Evolutionary conservation across 2,113 vertebrate genomes (phyloP), one percentile per base, ranked within the genome.

Genomic region (Gambusia holbrooki): DNA sequence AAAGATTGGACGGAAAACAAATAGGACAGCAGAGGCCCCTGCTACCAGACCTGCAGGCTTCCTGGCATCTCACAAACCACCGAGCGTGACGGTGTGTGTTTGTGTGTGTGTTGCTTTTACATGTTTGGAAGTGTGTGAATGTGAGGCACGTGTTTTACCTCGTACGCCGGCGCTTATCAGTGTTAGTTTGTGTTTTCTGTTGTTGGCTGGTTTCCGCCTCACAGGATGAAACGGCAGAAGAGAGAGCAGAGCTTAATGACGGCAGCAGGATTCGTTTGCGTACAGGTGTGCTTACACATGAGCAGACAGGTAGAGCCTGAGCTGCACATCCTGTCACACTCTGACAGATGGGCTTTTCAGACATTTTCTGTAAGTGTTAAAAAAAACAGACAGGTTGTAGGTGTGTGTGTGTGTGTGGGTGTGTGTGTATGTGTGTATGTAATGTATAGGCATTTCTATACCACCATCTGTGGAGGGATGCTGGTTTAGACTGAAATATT

Each of bases 401-500:
- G 71, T 69, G 73, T n/a, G 51, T 54, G 61, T 63, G 76, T 54
- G 71, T 51, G 66, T n/a, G 51, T 54, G 61, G 60, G 76, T 54
- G 71, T 51, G 66, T 69, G 69, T 30, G 69, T 77, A 66, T 74
- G 67, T 74, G 58, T 78, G 62, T 71, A 71, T 86, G 69, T 79
- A 62, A 83, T 72, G 66, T 82, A 84, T 80, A 86, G 33, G 80
- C 68, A 45, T 42, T 65, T 73, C 71, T 73, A 54, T 86, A 77
- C 76, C 80, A 89, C 82, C 89, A 87, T 88, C 83, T 90, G 88
- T 82, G 84, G 62, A 74, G 74, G 32, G 82, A 65, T 81, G 81
- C 88, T 88, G 87, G 66, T 90, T 89, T 80, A 92, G 45, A 84
- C 88, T 90, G 84, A 91, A 91, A 91, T 90, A 92, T 92, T 88